Base-by-base conservation (phyloP, 2,888 invertebrate species). In the Drepanosiphum platanoidis region DNA sequence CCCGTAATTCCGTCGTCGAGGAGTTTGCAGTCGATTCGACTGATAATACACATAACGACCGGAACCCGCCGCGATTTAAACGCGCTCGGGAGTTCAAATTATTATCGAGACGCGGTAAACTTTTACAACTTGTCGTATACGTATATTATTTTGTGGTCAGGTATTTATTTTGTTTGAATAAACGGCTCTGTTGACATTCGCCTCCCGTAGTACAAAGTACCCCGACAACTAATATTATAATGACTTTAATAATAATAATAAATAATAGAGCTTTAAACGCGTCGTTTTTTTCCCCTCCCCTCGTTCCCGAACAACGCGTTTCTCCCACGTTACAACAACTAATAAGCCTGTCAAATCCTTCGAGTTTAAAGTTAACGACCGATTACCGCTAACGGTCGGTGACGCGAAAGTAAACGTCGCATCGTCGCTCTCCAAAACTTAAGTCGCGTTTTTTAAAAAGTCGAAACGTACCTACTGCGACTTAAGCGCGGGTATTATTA, bases 271-370 rank as follows among this genome's bases (percentile, higher is more conserved):
- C 27, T 61, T 27, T 61, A 27, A n/a, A 61, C 61, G 9, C 61
- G 27, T 61, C 27, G 27, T 61, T 27, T 0, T 61, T 61, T 61
- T 58, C n/a, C 42, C 8, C 11, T 27, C 3, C 9, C 61, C 9
- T 4, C 27, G 27, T 61, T 61, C 8, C 61, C n/a, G 22, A 61
- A 61, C 61, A 61, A 61, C 22, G 42, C 42, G 61, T 27, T n/a
- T 22, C 30, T 46, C 18, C 72, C 11, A 11, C 34, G 42, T 61
- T 61, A 27, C n/a, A n/a, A n/a, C n/a, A n/a, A n/a, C n/a, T 46
- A 72, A 72, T 72, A 72, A 72, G 71, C 71, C 36, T 42, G 71
- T 72, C 42, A 42, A 42, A 72, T 72, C 71, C 39, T 71, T 42
- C 27, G 27, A 42, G 71, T 71, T 71, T 30, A 71, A 71, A 71